Conservation (phyloP, 1,140 invertebrate species). For the Ips nitidus region DNA sequence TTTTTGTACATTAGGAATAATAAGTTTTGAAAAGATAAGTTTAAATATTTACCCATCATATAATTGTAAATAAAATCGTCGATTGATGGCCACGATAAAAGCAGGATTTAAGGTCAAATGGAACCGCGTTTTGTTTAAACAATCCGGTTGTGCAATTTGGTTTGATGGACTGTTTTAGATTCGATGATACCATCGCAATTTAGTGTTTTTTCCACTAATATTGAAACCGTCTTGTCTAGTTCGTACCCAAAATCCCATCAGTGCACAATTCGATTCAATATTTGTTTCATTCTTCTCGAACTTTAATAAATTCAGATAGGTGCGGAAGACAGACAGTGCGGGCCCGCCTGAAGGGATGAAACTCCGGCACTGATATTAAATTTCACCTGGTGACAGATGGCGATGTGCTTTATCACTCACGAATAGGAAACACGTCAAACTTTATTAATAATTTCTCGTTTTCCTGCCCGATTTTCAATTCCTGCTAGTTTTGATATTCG, state of each 20-base stretch:
- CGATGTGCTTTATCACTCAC: constrained; percentile 43
- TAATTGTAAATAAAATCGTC: neutral
- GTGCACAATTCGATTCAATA: neutral
- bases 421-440: constrained; percentile 42
- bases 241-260: too few species aligned
- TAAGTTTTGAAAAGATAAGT: neutral
- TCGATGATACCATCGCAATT: too few species aligned
- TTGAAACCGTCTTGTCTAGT: neutral
- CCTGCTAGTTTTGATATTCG: too few species aligned
- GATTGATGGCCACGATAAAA: neutral
- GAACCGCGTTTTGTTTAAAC: constrained; percentile 2
- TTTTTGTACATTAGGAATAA: constrained; percentile 7
- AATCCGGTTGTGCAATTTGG: neutral
- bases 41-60: neutral
- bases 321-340: constrained; percentile 22
- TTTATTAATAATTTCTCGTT: constrained; percentile 39
- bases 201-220: too few species aligned
- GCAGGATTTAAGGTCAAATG: constrained; percentile 5
- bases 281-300: constrained; percentile 28
- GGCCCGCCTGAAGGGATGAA: constrained; percentile 29
- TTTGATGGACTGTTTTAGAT: neutral
- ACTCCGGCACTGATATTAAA: constrained; percentile 42
- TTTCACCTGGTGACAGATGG: constrained; percentile 46
- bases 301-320: constrained; percentile 36
- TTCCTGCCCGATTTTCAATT: neutral